Evolutionary conservation across 1,140 invertebrate genomes (phyloP).

Genomic region (Drosophila yakuba): DNA sequence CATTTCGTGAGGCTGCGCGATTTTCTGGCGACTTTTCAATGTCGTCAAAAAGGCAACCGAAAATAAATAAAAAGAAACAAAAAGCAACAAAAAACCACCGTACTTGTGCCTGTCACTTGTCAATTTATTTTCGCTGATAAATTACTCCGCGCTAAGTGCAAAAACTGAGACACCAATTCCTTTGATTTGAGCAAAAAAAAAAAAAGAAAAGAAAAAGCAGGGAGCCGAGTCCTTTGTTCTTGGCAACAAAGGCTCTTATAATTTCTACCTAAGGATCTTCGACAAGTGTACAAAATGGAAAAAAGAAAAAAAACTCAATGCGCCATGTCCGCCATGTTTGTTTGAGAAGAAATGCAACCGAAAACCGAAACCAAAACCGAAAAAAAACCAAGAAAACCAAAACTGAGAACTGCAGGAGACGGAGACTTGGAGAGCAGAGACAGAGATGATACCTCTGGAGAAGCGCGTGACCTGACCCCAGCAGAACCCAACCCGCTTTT

Average conservation of each 20-base stretch:
- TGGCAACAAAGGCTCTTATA: slow-evolving; percentile 16
- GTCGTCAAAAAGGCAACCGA: slow-evolving; percentile 25
- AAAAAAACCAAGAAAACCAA: slow-evolving; percentile 5
- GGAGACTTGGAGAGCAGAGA: slow-evolving; percentile 35
- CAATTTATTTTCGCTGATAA: slow-evolving; percentile 26
- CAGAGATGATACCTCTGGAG: slow-evolving; percentile 25
- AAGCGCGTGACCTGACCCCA: slow-evolving; percentile 51
- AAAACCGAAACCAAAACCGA: slow-evolving; percentile 5
- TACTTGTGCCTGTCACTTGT: slow-evolving; percentile 15
- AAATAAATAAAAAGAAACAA: not conserved
- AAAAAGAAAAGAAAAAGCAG: not conserved
- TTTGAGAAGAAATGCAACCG: slow-evolving; percentile 50
- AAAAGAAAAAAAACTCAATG: slow-evolving; percentile 23
- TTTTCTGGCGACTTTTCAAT: slow-evolving; percentile 42
- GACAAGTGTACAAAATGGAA: slow-evolving; percentile 32
- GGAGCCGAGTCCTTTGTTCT: slow-evolving; percentile 42
- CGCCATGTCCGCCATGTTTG: slow-evolving; percentile 41
- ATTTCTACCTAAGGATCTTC: slow-evolving; percentile 37
- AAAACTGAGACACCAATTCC: slow-evolving; percentile 1
- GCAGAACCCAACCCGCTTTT: slow-evolving; percentile 28
- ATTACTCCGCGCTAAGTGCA: slow-evolving; percentile 1
- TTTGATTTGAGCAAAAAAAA: not conserved
- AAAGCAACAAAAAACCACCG: not conserved
- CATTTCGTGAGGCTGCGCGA: slow-evolving; percentile 44
- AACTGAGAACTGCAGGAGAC: slow-evolving; percentile 33